Base-by-base conservation (phyloP, 2,888 invertebrate genomes). In the Boloria euphrosyne region DNA sequence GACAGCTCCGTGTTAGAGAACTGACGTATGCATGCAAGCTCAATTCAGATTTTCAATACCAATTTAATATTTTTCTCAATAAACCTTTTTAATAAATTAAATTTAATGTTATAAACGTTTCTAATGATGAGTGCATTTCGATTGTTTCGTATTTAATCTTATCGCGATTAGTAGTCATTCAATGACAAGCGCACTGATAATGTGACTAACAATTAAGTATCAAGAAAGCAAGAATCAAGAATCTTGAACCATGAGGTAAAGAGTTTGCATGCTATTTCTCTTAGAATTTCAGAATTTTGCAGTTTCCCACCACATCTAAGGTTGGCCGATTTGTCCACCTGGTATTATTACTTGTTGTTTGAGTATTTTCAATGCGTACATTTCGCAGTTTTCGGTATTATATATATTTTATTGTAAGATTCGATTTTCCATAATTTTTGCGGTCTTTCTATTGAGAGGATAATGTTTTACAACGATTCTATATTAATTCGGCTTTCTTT, bases 331-430 rank as follows among this genome's bases (percentile, higher is more conserved):
- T 55, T 65, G 65, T 69, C 59, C 62, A 72, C 60, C 52, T 70
- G 47, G 54, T 68, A 67, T 70, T 68, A 70, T 68, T 72, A 72
- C 66, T 71, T 63, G 44, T 71, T 63, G 44, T 54, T 44, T 62
- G 65, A 72, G 72, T 70, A 70, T 72, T 70, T 63, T 38, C 52
- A 63, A 47, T 60, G 65, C 62, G 69, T 61, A 55, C 52, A 61
- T 38, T 17, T 54, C 62, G 54, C 67, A 67, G 43, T 64, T 68
- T 65, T 70, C 59, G 61, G 66, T 66, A 69, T 60, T 67, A 64
- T 57, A 59, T 67, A 47, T 67, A 46, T 50, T 51, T 64, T 47
- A 55, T 31, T 53, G 18, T 50, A 60, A 60, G 59, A 49, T 58
- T 22, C 46, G 27, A 51, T 49, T 22, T 46, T 65, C 38, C 47